A percentile compares a stretch with the other conserved stretches of the same genome.
Evolutionary conservation across 2,113 vertebrate species (phyloP).

Genomic region (Pipra filicauda): DNA sequence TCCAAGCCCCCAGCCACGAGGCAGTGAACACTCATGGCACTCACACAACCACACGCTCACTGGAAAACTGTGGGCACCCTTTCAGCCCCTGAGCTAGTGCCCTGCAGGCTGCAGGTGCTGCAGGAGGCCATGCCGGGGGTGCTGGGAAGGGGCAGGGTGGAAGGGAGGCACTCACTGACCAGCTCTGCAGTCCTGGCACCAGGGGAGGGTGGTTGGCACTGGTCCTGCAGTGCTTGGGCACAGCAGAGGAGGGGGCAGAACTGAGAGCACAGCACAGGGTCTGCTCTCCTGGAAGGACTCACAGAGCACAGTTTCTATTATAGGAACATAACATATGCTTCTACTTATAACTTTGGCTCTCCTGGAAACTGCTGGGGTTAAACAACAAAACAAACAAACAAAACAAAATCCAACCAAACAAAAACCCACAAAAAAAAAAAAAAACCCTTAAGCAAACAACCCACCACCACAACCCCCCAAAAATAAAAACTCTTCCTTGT

Average conservation of each 20-base stretch:
- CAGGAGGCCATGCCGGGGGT: not conserved
- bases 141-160: not conserved
- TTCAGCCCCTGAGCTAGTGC: not conserved
- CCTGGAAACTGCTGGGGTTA: not conserved
- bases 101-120: not conserved
- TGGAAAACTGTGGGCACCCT: not conserved
- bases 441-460: fast-evolving
- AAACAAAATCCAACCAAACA: too few relatives aligned
- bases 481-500: not conserved
- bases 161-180: not conserved
- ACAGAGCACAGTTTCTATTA: not conserved
- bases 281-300: not conserved
- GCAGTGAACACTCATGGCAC: not conserved
- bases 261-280: too few relatives aligned
- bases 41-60: not conserved
- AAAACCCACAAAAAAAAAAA: not conserved
- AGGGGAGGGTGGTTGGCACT: not conserved
- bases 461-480: not conserved
- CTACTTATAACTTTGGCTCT: not conserved
- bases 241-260: not conserved
- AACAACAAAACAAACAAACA: not conserved
- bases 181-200: not conserved
- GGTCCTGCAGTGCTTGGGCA: not conserved
- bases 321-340: not conserved
- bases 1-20: not conserved